These are phyloP conservation scores for Synergus itoensis DNA, from an alignment of 2,888 invertebrate genomes.

Conservation along the genomic window DNA sequence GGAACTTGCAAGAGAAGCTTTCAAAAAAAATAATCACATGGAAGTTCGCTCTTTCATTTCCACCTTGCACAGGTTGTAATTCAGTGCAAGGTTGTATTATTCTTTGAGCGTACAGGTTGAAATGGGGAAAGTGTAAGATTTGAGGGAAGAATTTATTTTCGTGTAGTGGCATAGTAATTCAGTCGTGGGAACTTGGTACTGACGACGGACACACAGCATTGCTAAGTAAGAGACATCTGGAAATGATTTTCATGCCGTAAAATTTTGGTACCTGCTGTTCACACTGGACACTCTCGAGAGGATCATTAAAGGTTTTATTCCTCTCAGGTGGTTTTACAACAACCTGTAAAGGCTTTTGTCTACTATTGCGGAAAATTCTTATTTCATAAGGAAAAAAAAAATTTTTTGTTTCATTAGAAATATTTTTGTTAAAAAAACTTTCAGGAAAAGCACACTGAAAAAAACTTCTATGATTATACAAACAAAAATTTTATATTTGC, in stretches of 20 bases:
- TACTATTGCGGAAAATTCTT: not conserved
- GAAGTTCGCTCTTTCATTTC: not conserved
- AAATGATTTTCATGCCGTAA: constrained; percentile 71
- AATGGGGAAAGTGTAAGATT: constrained; percentile 31
- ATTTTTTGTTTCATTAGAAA: not conserved
- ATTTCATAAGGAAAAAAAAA: not conserved
- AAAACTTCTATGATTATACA: too few relatives aligned
- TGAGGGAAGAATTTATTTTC: constrained; percentile 53
- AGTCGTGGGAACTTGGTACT: constrained; percentile 66
- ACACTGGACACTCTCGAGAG: constrained; percentile 47
- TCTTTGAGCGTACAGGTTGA: constrained; percentile 31
- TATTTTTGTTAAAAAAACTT: too few relatives aligned
- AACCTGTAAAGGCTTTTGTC: constrained; percentile 17
- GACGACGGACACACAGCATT: constrained; percentile 59
- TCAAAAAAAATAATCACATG: not conserved
- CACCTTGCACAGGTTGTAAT: constrained; percentile 20
- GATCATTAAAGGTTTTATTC: constrained; percentile 53
- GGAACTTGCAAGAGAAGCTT: not conserved
- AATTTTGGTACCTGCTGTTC: constrained; percentile 63
- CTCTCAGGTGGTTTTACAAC: constrained; percentile 35
- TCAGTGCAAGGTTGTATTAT: constrained; percentile 39
- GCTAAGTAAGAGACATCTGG: constrained; percentile 69
- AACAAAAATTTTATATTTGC: too few relatives aligned
- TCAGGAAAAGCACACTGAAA: too few relatives aligned
- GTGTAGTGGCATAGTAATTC: constrained; percentile 67